Evolutionary conservation across 2,113 vertebrate genomes (phyloP).

Genomic region (Marcusenius ussheri): DNA sequence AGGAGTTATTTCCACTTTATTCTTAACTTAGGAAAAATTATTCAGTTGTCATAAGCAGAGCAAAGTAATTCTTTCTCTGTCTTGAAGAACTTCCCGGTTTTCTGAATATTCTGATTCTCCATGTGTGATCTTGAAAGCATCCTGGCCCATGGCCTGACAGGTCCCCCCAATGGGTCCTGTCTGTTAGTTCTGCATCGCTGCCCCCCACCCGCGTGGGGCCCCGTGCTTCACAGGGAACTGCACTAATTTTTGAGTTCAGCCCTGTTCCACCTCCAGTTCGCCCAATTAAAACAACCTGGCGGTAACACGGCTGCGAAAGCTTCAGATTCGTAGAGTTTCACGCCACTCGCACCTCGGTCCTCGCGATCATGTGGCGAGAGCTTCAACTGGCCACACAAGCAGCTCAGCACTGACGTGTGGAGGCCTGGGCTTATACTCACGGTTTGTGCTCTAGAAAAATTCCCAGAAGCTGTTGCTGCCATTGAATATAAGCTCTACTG

Average conservation of each 20-base stretch:
- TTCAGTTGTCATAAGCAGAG: not conserved
- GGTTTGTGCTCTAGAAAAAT: not conserved
- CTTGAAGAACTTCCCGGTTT: not conserved
- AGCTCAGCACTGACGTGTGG: not conserved
- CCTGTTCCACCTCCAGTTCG: not conserved
- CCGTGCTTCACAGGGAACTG: constrained; percentile 14
- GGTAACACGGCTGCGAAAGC: not conserved
- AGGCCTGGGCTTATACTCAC: not conserved
- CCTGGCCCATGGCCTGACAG: not conserved
- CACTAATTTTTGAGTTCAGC: not conserved
- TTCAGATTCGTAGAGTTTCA: not conserved
- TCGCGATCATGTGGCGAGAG: not conserved
- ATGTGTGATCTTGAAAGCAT: not conserved
- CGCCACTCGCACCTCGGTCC: not conserved
- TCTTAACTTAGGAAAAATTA: not conserved
- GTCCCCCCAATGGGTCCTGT: constrained; percentile 39
- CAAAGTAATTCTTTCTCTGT: not conserved
- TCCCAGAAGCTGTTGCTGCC: not conserved
- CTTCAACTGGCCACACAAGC: not conserved
- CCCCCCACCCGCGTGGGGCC: constrained; percentile 45
- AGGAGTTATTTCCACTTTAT: not conserved
- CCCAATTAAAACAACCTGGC: not conserved
- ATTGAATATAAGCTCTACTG: not conserved
- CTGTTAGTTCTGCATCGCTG: constrained; percentile 52
- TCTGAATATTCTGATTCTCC: not conserved